Evolutionary conservation across 92 coral and sea anemone species (phyloP), one percentile per base, ranked within the genome.

Genomic region (Pocillopora grandis): DNA sequence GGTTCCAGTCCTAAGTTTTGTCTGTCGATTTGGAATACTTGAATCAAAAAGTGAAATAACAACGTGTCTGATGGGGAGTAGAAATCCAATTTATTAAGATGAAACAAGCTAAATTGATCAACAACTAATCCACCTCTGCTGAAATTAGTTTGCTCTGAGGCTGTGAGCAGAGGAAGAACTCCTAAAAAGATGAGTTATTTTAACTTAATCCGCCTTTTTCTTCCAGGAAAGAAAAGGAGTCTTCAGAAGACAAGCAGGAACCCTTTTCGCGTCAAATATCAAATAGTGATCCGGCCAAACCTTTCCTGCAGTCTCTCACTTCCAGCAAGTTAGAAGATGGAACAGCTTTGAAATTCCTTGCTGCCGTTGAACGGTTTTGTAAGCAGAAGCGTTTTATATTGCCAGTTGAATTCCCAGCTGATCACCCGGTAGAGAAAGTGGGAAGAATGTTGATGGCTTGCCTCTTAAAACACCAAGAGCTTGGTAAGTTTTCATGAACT

Each of bases 381-480:
- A 92, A 87, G 35, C 94, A 90, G 61, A 96, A 96, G 81, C 91
- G 99, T 13, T 84, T 92, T 72, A 92, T 94, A 19, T 76, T 96
- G 75, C 99, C 98, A 9, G 88, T 96, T 16, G 99, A 96, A 62
- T 96, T 94, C 81, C 92, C 95, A 61, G 89, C 92, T 56, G 99
- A 96, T 76, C 99, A 96, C 56, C 99, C 99, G 1, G 98, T 96
- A 15, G 99, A 96, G 93, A 95, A 94, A 62, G 98, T 90, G 59
- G 98, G 98, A 60, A 76, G 98, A 21, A 76, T 92, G 76, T 86
- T 96, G 49, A 91, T 94, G 92, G 92, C 94, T 58, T 96, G 99
- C 81, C 86, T 96, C 67, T 80, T 96, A 77, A 96, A 96, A 76
- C 99, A 96, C 70, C 98, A 92, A 18, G 99, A 96, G 65, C 91